Evolutionary conservation across 2,888 invertebrate genomes (phyloP).

Genomic region (Limnephilus rhombicus): DNA sequence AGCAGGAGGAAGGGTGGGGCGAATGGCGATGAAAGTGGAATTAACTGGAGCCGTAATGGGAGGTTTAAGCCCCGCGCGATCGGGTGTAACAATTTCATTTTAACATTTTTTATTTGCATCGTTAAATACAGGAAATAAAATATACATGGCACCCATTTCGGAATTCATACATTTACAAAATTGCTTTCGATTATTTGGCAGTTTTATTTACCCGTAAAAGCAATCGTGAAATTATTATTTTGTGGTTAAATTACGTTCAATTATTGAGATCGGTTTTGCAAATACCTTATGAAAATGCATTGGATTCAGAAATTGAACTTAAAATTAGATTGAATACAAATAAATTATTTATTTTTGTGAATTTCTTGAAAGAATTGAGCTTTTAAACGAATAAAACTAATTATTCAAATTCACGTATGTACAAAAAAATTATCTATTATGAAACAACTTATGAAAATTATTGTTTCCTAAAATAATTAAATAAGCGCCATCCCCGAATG

Average conservation of each 20-base stretch:
- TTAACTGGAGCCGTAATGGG: slow-evolving; percentile 33
- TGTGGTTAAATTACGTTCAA: neutral
- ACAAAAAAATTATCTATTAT: too few species aligned
- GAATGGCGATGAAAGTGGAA: slow-evolving; percentile 23
- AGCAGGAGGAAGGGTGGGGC: neutral
- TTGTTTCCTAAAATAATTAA: too few species aligned
- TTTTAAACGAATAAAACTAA: too few species aligned
- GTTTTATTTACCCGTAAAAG: neutral
- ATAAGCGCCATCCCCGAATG: too few species aligned
- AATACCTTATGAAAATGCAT: too few species aligned
- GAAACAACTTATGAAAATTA: too few species aligned
- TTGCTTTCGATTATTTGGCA: neutral
- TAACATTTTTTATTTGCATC: slow-evolving; percentile 25
- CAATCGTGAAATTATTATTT: neutral
- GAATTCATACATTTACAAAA: neutral
- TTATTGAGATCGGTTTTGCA: too few species aligned
- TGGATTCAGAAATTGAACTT: too few species aligned
- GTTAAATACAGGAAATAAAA: slow-evolving; percentile 35
- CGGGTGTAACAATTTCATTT: slow-evolving; percentile 34
- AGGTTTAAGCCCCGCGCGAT: slow-evolving; percentile 5
- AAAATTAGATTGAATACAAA: too few species aligned
- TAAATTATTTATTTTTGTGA: too few species aligned
- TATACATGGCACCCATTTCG: neutral
- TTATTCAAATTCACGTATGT: too few species aligned
- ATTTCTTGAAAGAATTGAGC: too few species aligned